Percentiles rank a stretch among this genome's conserved stretches.
phyloP scores from a whole-genome alignment of 2,113 vertebrate genomes.

The Rhea americana region DNA sequence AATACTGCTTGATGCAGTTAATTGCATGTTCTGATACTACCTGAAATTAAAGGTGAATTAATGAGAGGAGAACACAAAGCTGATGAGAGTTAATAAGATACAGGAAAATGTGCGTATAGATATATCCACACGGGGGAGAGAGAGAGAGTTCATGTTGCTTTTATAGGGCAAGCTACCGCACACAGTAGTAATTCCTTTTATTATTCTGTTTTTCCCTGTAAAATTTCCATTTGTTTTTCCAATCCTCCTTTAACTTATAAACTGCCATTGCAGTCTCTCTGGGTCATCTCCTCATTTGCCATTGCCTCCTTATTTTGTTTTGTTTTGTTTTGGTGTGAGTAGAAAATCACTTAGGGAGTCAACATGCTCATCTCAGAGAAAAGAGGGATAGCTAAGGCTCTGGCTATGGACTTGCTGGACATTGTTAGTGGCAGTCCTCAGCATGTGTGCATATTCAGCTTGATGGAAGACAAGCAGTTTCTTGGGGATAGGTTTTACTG shows the following conservation, averaged over 20 bases:
- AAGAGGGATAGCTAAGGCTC: not conserved
- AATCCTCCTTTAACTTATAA: not conserved
- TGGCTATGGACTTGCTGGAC: not conserved
- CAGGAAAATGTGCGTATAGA: not conserved
- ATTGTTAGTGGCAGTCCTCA: accelerated
- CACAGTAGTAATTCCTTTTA: not conserved
- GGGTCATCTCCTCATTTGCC: not conserved
- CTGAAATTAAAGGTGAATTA: constrained; percentile 59
- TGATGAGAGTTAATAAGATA: constrained; percentile 36
- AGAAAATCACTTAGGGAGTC: not conserved
- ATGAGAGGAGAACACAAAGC: constrained; percentile 28
- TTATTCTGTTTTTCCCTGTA: not conserved
- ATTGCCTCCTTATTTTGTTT: not conserved
- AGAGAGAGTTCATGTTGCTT: not conserved
- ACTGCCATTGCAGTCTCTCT: not conserved
- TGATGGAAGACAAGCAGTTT: not conserved
- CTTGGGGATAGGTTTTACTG: not conserved
- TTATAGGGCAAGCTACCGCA: not conserved
- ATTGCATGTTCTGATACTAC: constrained; percentile 53
- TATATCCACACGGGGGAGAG: not conserved
- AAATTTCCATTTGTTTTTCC: not conserved
- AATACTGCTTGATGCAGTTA: constrained; percentile 51
- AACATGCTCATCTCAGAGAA: not conserved
- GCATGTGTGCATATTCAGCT: not conserved
- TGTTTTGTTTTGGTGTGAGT: not conserved